These are phyloP conservation scores for Tragelaphus buxtoni DNA, from an alignment of 2,113 vertebrate genomes.

Conservation along the genomic window DNA sequence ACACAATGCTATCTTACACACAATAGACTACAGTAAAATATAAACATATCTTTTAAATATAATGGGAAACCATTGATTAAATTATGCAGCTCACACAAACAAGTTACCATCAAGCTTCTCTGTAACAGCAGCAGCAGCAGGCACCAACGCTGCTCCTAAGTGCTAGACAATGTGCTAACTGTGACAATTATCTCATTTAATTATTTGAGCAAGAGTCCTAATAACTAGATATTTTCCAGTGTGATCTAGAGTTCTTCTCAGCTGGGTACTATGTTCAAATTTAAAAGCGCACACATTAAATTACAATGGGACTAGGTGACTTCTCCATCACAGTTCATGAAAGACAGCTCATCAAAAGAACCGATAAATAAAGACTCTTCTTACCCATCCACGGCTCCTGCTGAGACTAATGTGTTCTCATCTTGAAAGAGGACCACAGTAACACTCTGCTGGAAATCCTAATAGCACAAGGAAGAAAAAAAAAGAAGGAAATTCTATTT, in stretches of 20 bases:
- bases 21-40: not conserved
- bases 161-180: not conserved
- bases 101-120: not conserved
- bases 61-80: not conserved
- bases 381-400: conserved; percentile 98
- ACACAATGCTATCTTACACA: not conserved
- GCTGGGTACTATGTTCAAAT: not conserved
- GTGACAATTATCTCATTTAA: not conserved
- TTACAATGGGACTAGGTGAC: not conserved
- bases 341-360: conserved; percentile 31
- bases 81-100: not conserved
- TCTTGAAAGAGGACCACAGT: conserved; percentile 96
- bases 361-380: conserved; percentile 65
- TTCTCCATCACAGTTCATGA: not conserved
- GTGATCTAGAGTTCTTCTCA: not conserved
- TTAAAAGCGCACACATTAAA: not conserved
- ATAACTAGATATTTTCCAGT: not conserved
- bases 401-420: conserved; percentile 92
- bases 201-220: not conserved
- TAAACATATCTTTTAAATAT: not conserved
- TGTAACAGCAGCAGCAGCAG: not conserved
- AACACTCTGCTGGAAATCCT: conserved; percentile 97
- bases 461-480: conserved; percentile 31
- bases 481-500: not conserved
- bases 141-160: not conserved